phyloP scores from a whole-genome alignment of 53 echinoderm and acorn worm species.

The Temnopleurus reevesii region DNA sequence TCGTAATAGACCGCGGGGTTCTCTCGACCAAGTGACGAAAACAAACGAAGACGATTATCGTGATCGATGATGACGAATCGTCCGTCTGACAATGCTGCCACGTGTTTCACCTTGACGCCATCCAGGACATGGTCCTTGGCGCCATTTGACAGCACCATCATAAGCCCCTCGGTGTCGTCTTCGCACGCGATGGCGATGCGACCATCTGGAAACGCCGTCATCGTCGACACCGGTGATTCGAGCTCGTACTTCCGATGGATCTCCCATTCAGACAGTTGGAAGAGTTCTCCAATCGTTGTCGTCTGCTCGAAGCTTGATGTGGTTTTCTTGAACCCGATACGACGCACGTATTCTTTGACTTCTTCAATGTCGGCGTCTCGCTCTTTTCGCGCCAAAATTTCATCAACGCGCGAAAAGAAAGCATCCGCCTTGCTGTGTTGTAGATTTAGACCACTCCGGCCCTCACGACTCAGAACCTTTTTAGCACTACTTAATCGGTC shows the following conservation, averaged over 20 bases:
- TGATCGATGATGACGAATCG: constrained; percentile 51
- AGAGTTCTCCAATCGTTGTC: constrained; percentile 29
- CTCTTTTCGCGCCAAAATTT: constrained; percentile 3
- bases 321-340: constrained; percentile 18
- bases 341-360: constrained; percentile 41
- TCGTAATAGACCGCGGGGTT: not conserved
- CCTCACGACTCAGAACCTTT: not conserved
- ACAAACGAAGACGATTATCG: constrained; percentile 41
- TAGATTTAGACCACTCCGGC: not conserved
- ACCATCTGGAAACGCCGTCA: constrained; percentile 51
- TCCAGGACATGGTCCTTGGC: constrained; percentile 35
- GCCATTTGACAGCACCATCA: constrained; percentile 35
- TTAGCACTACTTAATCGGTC: constrained; percentile 30
- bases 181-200: constrained; percentile 50
- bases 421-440: constrained; percentile 18
- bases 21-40: constrained; percentile 28
- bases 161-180: constrained; percentile 14
- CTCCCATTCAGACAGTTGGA: constrained; percentile 54
- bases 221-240: constrained; percentile 19
- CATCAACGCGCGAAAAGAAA: constrained; percentile 41
- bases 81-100: constrained; percentile 39
- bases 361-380: constrained; percentile 12
- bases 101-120: constrained; percentile 51
- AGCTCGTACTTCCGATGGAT: constrained; percentile 23
- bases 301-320: not conserved